These are phyloP conservation scores for Holothuria scabra DNA, from an alignment of 53 echinoderm and acorn worm genomes.

Conservation along the genomic window DNA sequence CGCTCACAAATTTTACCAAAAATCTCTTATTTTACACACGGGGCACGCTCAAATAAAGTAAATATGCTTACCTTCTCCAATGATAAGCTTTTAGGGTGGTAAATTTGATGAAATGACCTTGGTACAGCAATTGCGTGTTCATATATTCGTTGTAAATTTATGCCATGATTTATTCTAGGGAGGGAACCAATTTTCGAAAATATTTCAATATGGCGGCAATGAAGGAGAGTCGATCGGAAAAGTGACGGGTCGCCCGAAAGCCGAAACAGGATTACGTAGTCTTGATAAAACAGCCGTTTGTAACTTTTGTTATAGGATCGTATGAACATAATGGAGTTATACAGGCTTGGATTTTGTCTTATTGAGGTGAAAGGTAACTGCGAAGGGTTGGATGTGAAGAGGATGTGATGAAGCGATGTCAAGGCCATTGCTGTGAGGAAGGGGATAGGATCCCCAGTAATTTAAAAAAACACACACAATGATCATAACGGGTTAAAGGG, in stretches of 20 bases:
- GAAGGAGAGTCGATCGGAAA: constrained; percentile 44
- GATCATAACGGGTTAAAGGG: too few relatives aligned
- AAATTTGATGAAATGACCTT: not conserved
- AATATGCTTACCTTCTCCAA: constrained; percentile 28
- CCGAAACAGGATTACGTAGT: constrained; percentile 49
- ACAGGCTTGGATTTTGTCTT: too few relatives aligned
- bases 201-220: constrained; percentile 90
- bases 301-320: too few relatives aligned
- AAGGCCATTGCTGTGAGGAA: too few relatives aligned
- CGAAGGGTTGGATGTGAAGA: too few relatives aligned
- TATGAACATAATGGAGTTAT: too few relatives aligned
- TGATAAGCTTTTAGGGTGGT: constrained; percentile 1
- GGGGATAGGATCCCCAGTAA: too few relatives aligned
- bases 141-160: constrained; percentile 5
- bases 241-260: constrained; percentile 75
- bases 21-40: constrained; percentile 12
- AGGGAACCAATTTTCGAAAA: constrained; percentile 48
- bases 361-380: too few relatives aligned
- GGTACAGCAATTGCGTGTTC: not conserved
- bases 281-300: constrained; percentile 18
- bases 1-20: not conserved
- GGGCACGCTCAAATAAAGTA: constrained; percentile 20
- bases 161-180: constrained; percentile 27
- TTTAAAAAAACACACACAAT: too few relatives aligned
- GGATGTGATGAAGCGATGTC: too few relatives aligned